Evolutionary conservation across 2,797 vertebrate species (phyloP), one percentile per base, ranked within the genome.

Genomic region (Poecile montanus): DNA sequence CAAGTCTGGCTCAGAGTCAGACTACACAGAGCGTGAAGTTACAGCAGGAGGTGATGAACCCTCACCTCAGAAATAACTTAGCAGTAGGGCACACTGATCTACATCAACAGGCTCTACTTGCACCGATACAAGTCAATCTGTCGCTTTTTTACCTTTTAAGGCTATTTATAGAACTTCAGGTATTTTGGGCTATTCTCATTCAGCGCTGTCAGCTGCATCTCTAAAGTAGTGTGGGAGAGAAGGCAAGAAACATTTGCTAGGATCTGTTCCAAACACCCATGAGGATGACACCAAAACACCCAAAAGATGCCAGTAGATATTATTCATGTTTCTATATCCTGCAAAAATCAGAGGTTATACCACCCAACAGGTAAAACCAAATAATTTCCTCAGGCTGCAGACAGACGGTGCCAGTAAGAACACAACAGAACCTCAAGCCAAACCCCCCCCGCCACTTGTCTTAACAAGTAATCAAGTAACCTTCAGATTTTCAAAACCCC

Each of bases 371-470:
- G 25, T 77, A 76, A 90, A 92, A 66, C 4, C 16, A 88, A 73
- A 21, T 60, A 26, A 68, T 58, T 74, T 85, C 30, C 36, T 44
- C 65, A 60, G 18, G 23, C 18, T 75, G n/a, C 22, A 91, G 32
- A 54, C 13, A 57, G 14, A 47, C 2, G 25, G 6, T 12, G 76
- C 16, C 25, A 75, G 44, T 30, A 61, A 56, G 62, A 58, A 42
- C 7, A 16, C 18, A 72, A 60, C 9, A 57, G 66, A 73, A n/a
- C 14, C 9, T 16, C 29, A 75, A 47, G 11, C 4, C 10, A 34
- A 45, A 12, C 7, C 2, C 4, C 4, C 3, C 47, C 3, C n/a
- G n/a, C 14, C 0, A 0, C 13, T 53, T 68, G 14, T 53, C 40
- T 63, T 56, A 70, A 38, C 6, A 74, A 40, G 17, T 40, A 81